Percentiles rank a stretch among this genome's conserved stretches.
Conservation (phyloP, 2,113 vertebrate genomes). For the Datnioides undecimradiatus region DNA sequence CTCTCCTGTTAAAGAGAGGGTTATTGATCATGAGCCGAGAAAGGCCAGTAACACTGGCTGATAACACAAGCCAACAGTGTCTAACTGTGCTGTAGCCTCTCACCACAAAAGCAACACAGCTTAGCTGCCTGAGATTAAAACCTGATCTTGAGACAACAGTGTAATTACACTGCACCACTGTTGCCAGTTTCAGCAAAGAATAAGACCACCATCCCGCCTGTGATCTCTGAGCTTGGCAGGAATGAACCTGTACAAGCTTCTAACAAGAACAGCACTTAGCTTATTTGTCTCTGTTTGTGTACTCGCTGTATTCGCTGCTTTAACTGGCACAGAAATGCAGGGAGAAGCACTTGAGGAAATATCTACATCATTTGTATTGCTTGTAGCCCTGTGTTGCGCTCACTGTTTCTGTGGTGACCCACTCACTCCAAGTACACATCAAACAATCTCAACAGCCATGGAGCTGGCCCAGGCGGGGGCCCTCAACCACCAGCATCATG, state of each 20-base stretch:
- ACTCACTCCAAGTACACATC: background rate
- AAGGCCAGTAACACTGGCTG: background rate
- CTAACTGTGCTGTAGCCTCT: background rate
- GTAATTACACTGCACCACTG: slow-evolving; percentile 1
- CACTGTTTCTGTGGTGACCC: background rate
- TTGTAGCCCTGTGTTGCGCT: background rate
- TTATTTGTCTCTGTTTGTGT: slow-evolving; percentile 15
- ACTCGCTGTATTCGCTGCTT: slow-evolving; percentile 5
- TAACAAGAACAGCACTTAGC: background rate
- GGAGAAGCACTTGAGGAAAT: background rate
- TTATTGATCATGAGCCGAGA: slow-evolving; percentile 13
- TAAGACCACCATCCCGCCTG: background rate
- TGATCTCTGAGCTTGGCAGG: slow-evolving; percentile 18
- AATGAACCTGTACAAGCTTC: background rate
- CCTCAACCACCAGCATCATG: background rate
- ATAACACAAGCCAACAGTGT: slow-evolving; percentile 3
- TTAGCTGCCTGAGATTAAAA: slow-evolving; percentile 8
- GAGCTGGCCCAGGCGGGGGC: background rate
- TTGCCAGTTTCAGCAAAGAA: slow-evolving; percentile 13
- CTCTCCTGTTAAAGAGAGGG: slow-evolving; percentile 7
- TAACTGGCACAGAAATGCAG: slow-evolving; percentile 4
- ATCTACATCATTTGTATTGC: background rate
- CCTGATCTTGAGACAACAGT: slow-evolving; percentile 1
- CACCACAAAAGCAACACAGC: slow-evolving; percentile 23
- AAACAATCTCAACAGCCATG: background rate